Evolutionary conservation across 2,797 vertebrate species (phyloP).

Genomic region (Paedocypris micromegethes): DNA sequence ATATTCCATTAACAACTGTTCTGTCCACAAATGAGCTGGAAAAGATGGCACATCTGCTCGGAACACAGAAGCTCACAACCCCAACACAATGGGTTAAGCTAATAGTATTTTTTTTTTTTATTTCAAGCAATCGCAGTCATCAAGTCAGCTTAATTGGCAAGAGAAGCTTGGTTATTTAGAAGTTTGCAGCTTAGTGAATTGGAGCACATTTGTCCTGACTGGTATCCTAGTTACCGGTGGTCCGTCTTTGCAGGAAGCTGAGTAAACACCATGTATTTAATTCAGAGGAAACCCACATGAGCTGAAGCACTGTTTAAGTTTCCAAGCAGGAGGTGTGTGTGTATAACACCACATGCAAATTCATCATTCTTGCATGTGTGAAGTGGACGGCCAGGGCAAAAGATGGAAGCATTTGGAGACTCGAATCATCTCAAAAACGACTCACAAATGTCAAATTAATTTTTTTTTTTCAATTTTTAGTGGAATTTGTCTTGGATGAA

Average conservation of each 20-base stretch:
- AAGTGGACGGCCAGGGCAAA: background rate
- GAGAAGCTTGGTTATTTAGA: slow-evolving; percentile 16
- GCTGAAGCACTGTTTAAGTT: slow-evolving; percentile 6
- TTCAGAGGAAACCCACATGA: slow-evolving; percentile 14
- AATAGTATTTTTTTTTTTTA: slow-evolving; percentile 17
- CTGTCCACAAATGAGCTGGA: slow-evolving; percentile 58
- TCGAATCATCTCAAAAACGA: no score
- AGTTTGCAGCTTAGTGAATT: slow-evolving; percentile 14
- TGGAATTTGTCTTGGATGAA: background rate
- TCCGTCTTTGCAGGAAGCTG: slow-evolving; percentile 4
- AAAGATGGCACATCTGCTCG: slow-evolving; percentile 47
- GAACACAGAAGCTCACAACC: slow-evolving; percentile 32
- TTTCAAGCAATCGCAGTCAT: slow-evolving; percentile 27
- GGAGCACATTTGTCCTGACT: slow-evolving; percentile 17
- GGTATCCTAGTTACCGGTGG: slow-evolving; percentile 32
- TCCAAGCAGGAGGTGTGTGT: slow-evolving; percentile 12
- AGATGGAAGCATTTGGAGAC: background rate
- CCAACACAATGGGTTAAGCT: slow-evolving; percentile 37
- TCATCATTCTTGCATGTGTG: background rate
- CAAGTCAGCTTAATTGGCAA: slow-evolving; percentile 7
- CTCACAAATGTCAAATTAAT: no score
- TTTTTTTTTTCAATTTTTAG: no score
- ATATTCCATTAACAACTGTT: slow-evolving; percentile 29
- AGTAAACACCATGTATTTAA: slow-evolving; percentile 38
- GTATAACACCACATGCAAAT: background rate